These are phyloP conservation scores for Neodon shergylaensis DNA, from an alignment of 2,113 vertebrate genomes.

Conservation along the genomic window DNA sequence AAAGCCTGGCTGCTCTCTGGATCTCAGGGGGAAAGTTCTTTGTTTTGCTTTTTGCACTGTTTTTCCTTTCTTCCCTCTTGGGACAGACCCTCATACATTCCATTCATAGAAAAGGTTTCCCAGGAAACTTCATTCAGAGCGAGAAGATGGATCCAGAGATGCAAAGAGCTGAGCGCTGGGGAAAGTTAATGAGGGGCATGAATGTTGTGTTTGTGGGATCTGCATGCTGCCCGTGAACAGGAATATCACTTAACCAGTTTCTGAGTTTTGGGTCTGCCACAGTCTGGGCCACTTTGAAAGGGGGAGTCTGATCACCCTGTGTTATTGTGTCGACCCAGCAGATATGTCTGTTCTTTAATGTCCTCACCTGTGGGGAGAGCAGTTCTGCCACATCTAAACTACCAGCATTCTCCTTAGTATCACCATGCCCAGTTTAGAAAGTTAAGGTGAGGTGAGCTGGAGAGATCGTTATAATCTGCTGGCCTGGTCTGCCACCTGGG, in stretches of 20 bases:
- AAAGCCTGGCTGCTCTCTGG: constrained; percentile 35
- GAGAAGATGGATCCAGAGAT: constrained; percentile 54
- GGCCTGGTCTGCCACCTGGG: too few relatives aligned
- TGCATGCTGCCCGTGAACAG: not conserved
- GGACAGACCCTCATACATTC: constrained; percentile 46
- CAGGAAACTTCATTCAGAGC: constrained; percentile 69
- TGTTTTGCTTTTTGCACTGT: not conserved
- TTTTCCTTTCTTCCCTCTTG: not conserved
- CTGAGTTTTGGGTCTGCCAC: not conserved
- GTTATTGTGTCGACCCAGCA: not conserved
- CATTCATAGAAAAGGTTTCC: constrained; percentile 66
- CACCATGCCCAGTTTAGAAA: not conserved
- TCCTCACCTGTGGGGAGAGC: not conserved
- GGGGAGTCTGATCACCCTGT: not conserved
- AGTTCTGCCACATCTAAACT: not conserved
- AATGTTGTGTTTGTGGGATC: not conserved
- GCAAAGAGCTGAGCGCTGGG: not conserved
- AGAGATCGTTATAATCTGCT: too few relatives aligned
- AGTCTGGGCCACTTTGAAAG: not conserved
- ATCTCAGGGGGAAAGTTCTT: constrained; percentile 34
- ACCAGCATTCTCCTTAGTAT: not conserved
- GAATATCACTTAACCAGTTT: not conserved
- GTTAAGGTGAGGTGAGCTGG: not conserved
- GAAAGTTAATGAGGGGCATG: not conserved
- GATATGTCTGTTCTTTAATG: not conserved